Percentiles rank a stretch among this genome's conserved stretches.
Evolutionary conservation across 30 jellyfish, hydroid and myxozoan genomes (phyloP).

Genomic region (Aurelia coerulea): DNA sequence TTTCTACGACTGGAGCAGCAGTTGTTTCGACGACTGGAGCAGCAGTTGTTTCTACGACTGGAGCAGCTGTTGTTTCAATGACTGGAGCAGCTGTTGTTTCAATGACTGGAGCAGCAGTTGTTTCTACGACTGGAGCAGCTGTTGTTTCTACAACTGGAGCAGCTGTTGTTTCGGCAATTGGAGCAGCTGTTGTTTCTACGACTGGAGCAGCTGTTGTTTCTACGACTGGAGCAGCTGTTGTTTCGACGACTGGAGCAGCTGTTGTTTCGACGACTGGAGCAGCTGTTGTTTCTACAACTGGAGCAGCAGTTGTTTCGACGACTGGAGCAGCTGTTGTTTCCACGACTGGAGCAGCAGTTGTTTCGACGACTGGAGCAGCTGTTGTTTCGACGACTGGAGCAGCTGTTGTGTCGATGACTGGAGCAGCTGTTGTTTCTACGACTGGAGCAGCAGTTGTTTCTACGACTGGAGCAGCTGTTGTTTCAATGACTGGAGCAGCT

Average conservation of each 20-base stretch:
- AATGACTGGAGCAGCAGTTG: background rate
- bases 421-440: conserved; percentile 27
- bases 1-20: conserved; percentile 27
- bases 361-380: conserved; percentile 38
- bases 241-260: conserved; percentile 26
- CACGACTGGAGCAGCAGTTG: conserved; percentile 42
- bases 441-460: conserved; percentile 35
- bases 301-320: conserved; percentile 12
- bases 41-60: background rate
- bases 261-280: conserved; percentile 26
- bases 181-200: conserved; percentile 9
- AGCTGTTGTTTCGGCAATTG: conserved; percentile 39
- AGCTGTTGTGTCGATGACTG: conserved; percentile 8
- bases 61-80: background rate
- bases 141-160: conserved; percentile 38
- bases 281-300: conserved; percentile 13
- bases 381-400: conserved; percentile 26
- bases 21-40: background rate
- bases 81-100: conserved; percentile 35
- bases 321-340: conserved; percentile 59
- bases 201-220: conserved; percentile 37
- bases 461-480: conserved; percentile 33
- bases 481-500: conserved; percentile 10
- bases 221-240: conserved; percentile 13
- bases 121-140: conserved; percentile 32